Percentiles rank a stretch among this genome's conserved stretches.
Conservation (phyloP, 1,140 invertebrate genomes). For the Cephus cinctus region DNA sequence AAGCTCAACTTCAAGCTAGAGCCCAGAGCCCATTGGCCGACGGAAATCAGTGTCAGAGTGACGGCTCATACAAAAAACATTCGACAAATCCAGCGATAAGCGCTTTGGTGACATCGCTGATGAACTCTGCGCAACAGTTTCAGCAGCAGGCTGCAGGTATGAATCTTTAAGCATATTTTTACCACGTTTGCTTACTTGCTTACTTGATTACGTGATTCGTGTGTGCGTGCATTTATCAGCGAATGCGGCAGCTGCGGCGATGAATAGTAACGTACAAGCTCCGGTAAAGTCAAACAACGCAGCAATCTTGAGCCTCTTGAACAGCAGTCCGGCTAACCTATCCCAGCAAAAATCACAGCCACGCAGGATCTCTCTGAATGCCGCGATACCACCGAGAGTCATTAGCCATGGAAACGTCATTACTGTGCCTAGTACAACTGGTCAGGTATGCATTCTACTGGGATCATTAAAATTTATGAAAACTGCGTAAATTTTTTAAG, state of each 20-base stretch:
- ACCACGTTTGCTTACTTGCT: not conserved
- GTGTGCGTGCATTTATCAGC: too few species aligned
- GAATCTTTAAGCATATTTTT: constrained; percentile 2
- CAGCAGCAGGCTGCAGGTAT: constrained; percentile 66
- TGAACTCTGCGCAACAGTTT: constrained; percentile 78
- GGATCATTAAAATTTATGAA: constrained; percentile 6
- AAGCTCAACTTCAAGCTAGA: constrained; percentile 61
- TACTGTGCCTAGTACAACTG: constrained; percentile 49
- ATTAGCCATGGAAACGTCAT: constrained; percentile 52
- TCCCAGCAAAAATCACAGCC: constrained; percentile 46
- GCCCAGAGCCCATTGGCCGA: constrained; percentile 38
- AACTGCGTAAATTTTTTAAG: not conserved
- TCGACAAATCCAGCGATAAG: constrained; percentile 73
- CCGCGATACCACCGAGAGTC: constrained; percentile 46
- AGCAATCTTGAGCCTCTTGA: constrained; percentile 71
- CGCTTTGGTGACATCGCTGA: constrained; percentile 73
- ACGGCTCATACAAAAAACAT: constrained; percentile 61
- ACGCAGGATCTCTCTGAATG: constrained; percentile 48
- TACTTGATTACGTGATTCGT: not conserved
- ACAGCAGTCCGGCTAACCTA: constrained; percentile 67
- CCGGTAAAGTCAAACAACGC: constrained; percentile 59
- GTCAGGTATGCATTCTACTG: constrained; percentile 39
- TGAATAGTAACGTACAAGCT: constrained; percentile 53
- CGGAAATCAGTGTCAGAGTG: constrained; percentile 51
- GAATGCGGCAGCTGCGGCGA: constrained; percentile 56